Base-by-base conservation (phyloP, 1,140 invertebrate species). In the Drosophila orosa region DNA sequence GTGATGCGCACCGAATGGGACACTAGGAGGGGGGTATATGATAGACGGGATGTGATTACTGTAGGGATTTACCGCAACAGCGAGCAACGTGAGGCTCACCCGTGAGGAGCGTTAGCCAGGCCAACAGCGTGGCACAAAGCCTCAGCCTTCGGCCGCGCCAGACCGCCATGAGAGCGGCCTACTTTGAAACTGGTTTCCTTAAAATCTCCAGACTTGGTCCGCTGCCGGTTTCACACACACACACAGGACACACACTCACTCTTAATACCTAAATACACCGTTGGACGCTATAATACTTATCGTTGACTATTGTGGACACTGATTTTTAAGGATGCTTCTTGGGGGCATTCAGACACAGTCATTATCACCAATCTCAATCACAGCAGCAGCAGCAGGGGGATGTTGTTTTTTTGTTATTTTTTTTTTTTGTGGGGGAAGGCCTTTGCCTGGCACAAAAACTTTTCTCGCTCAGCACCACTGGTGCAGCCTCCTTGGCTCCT, bases 1-100 rank as follows among this genome's bases (percentile, higher is more conserved):
- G 90, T 92, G 79, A 92, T 92, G 72, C 77, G 80, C 37, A 92
- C 91, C 54, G 91, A 90, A 27, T 86, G 78, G 48, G 86, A 85
- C 35, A 86, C 91, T 92, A 17, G 22, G 58, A 10, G 42, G n/a
- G n/a, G n/a, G n/a, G n/a, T n/a, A n/a, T n/a, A 29, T 42, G 24
- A 12, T 9, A 17, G 24, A 33, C 33, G 13, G 57, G 39, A 54
- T 35, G 50, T 54, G 52, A 12, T 35, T 33, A 40, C 12, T 12
- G 13, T 12, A 33, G n/a, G 4, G 29, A 13, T n/a, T 42, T 29
- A 15, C 4, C 35, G 22, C n/a, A 37, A 42, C 50, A 35, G 31
- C 7, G 13, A 54, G 31, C 50, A 24, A n/a, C 4, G 0, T 3
- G 13, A 35, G 66, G 65, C 73, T 67, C 76, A 90, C 90, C 80